Evolutionary conservation across 2,888 invertebrate species (phyloP).

Genomic region (Tetranychus piercei): DNA sequence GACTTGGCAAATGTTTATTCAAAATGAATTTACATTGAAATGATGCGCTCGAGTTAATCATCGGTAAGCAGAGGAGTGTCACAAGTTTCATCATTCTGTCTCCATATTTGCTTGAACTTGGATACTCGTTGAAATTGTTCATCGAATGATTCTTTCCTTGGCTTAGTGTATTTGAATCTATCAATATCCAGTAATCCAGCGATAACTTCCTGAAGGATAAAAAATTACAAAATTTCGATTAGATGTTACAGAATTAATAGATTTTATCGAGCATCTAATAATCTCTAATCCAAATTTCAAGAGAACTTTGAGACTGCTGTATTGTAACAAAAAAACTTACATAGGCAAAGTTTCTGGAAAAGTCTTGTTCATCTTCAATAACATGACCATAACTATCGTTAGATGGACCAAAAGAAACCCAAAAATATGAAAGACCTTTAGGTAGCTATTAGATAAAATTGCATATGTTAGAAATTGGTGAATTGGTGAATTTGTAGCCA

Average conservation of each 20-base stretch:
- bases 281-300: background rate
- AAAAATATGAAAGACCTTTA: constrained; percentile 82
- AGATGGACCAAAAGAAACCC: constrained; percentile 75
- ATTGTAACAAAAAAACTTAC: constrained; percentile 35
- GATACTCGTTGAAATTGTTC: background rate
- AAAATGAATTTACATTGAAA: too few relatives aligned
- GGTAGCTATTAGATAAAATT: constrained; percentile 42
- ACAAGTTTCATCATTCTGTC: too few relatives aligned
- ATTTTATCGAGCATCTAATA: background rate
- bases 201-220: constrained; percentile 51
- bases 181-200: constrained; percentile 84
- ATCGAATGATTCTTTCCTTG: constrained; percentile 29
- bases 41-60: too few relatives aligned
- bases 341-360: constrained; percentile 75
- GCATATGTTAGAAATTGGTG: background rate
- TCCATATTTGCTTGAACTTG: background rate
- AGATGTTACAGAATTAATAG: constrained; percentile 7
- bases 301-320: too few relatives aligned
- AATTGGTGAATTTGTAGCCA: background rate
- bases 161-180: constrained; percentile 64
- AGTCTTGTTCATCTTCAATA: constrained; percentile 73
- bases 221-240: constrained; percentile 18
- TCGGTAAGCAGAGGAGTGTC: too few relatives aligned
- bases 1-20: too few relatives aligned
- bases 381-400: constrained; percentile 75